Percentiles rank a stretch among this genome's conserved stretches.
Evolutionary conservation across 2,888 invertebrate species (phyloP).

Genomic region (Pyrochroa serraticornis): DNA sequence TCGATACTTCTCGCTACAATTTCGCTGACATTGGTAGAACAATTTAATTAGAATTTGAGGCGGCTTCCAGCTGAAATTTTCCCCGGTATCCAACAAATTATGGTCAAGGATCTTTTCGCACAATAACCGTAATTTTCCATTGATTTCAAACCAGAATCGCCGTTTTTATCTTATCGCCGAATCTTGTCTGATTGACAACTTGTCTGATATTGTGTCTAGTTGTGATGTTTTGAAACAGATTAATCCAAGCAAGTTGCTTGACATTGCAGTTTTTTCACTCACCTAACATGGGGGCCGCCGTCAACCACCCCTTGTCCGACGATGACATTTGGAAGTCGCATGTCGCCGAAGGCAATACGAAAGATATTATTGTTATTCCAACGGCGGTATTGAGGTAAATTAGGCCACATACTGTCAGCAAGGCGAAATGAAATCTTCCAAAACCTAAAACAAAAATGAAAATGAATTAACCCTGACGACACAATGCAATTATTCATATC

Average conservation of each 20-base stretch:
- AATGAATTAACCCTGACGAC: conserved; percentile 5
- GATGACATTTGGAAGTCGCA: conserved; percentile 83
- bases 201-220: no score
- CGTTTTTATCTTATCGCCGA: no score
- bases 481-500: background rate
- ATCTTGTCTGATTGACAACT: no score
- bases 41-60: conserved; percentile 5
- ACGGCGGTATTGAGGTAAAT: conserved; percentile 85
- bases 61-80: background rate
- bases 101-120: no score
- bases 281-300: conserved; percentile 80
- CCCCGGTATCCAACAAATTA: background rate
- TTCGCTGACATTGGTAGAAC: conserved; percentile 15
- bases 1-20: conserved; percentile 9
- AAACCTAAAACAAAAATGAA: conserved; percentile 65
- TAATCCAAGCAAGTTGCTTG: no score
- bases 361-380: conserved; percentile 80
- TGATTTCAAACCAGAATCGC: no score
- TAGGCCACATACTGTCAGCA: conserved; percentile 77
- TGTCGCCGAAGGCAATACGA: conserved; percentile 82
- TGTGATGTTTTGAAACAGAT: no score
- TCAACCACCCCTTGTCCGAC: conserved; percentile 77
- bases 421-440: conserved; percentile 80
- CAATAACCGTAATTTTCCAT: no score
- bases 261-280: conserved; percentile 42